Evolutionary conservation across 1,140 invertebrate species (phyloP).

Genomic region (Ceratina calcarata): DNA sequence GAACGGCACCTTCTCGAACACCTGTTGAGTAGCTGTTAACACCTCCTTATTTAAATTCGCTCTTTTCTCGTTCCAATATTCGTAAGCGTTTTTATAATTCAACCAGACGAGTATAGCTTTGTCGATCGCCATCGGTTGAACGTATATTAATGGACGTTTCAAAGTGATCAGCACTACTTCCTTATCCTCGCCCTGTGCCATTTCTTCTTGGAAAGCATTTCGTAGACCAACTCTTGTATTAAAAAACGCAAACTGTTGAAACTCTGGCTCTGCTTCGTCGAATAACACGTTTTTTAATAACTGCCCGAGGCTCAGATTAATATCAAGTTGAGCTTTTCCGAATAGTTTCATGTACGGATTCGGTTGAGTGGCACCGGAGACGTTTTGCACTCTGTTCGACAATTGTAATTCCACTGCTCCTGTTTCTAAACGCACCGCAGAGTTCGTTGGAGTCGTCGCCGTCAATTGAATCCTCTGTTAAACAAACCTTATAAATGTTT

Average conservation of each 20-base stretch:
- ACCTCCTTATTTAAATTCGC: constrained; percentile 93
- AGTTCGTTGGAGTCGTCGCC: constrained; percentile 98
- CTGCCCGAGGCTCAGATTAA: constrained; percentile 97
- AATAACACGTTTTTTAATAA: constrained; percentile 95
- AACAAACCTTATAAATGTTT: background rate
- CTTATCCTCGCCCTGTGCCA: constrained; percentile 93
- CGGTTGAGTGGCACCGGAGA: constrained; percentile 85
- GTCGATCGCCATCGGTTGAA: constrained; percentile 97
- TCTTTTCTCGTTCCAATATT: constrained; percentile 98
- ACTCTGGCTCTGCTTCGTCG: constrained; percentile 97
- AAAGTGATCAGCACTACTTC: constrained; percentile 96
- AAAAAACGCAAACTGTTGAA: constrained; percentile 98
- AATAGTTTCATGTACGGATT: constrained; percentile 90
- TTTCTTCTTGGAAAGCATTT: constrained; percentile 94
- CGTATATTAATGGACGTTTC: constrained; percentile 94
- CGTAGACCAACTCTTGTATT: constrained; percentile 94
- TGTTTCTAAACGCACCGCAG: constrained; percentile 96
- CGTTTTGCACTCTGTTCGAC: constrained; percentile 96
- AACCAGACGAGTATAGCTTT: constrained; percentile 98
- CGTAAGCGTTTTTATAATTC: constrained; percentile 99
- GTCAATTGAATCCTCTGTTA: constrained; percentile 95
- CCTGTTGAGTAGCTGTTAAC: constrained; percentile 89
- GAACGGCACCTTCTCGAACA: constrained; percentile 87
- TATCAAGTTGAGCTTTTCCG: constrained; percentile 94
- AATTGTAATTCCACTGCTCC: constrained; percentile 94